Conservation (phyloP, 1,140 invertebrate genomes). For the Bombus confusus region DNA sequence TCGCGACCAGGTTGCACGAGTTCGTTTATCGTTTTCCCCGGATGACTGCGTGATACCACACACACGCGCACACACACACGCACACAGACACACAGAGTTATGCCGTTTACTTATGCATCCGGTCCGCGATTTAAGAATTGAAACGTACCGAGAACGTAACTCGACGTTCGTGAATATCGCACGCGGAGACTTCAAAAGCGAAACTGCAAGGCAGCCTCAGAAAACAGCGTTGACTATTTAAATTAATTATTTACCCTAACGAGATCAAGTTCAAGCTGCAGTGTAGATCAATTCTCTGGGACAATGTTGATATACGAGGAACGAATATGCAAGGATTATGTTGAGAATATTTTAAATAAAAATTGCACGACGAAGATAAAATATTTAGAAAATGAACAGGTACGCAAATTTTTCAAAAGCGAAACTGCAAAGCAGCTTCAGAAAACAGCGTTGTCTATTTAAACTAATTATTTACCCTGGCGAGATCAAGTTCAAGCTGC, state of each 20-base stretch:
- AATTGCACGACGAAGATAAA: not conserved
- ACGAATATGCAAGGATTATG: too few species aligned
- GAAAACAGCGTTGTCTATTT: constrained; percentile 5
- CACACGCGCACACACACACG: not conserved
- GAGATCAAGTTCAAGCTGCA: constrained; percentile 1
- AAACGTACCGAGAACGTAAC: constrained; percentile 36
- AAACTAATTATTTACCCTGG: not conserved
- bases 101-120: constrained; percentile 36
- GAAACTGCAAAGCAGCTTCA: not conserved
- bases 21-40: constrained; percentile 6
- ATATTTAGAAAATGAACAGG: too few species aligned
- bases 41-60: not conserved
- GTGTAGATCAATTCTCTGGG: not conserved
- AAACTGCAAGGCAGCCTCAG: not conserved
- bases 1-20: not conserved
- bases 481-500: not conserved
- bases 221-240: constrained; percentile 14
- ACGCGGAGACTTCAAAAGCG: not conserved
- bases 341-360: not conserved
- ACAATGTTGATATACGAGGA: not conserved
- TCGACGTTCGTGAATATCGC: constrained; percentile 45
- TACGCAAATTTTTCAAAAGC: too few species aligned
- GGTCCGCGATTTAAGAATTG: constrained; percentile 47
- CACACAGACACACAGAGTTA: not conserved
- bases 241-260: not conserved